Evolutionary conservation across 2,113 vertebrate species (phyloP).

Genomic region (Aramus guarauna): DNA sequence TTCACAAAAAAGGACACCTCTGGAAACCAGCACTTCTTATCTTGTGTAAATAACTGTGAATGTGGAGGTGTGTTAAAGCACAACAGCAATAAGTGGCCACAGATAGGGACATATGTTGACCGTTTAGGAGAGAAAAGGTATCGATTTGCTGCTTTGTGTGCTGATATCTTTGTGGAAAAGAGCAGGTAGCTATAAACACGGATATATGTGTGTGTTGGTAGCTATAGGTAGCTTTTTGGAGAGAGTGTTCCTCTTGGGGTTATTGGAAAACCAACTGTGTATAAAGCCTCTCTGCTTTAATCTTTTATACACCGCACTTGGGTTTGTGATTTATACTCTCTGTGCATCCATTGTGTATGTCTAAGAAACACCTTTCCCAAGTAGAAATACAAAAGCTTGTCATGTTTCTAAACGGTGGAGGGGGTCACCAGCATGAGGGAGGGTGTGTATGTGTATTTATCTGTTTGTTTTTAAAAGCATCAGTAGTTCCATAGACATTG

Average conservation of each 20-base stretch:
- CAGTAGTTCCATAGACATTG: background rate
- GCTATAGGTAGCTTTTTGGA: background rate
- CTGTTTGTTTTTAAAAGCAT: background rate
- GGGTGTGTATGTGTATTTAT: background rate
- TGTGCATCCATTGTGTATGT: background rate
- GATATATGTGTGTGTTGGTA: background rate
- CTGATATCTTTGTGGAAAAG: background rate
- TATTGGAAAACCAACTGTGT: constrained; percentile 29
- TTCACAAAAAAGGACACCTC: constrained; percentile 10
- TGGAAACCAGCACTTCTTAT: constrained; percentile 25
- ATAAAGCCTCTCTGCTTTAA: constrained; percentile 4
- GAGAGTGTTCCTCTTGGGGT: background rate
- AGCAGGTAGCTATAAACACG: background rate
- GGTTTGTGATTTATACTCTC: background rate
- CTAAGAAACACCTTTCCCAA: background rate
- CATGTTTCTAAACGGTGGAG: background rate
- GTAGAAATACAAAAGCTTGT: background rate
- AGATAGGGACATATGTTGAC: background rate
- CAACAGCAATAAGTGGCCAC: background rate
- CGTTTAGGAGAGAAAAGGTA: constrained; percentile 23
- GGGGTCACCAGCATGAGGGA: background rate
- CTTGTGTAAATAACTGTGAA: constrained; percentile 42
- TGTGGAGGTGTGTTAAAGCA: constrained; percentile 38
- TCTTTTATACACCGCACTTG: background rate
- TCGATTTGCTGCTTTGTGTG: constrained; percentile 20